Evolutionary conservation across 2,113 vertebrate genomes (phyloP), one percentile per base, ranked within the genome.

Genomic region (Stigmatopora nigra): DNA sequence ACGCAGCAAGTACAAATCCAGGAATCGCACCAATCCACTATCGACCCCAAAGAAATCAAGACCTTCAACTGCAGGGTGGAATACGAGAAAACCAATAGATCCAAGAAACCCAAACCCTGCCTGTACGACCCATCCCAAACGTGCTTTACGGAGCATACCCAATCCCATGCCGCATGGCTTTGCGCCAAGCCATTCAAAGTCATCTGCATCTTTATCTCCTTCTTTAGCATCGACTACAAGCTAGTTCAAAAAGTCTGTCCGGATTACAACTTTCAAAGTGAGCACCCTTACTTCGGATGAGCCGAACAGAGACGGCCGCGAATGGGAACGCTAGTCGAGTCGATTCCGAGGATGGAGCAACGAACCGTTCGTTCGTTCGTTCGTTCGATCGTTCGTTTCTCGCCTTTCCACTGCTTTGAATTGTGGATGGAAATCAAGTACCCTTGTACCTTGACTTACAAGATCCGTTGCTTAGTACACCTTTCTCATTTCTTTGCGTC

Each of bases 161-260:
- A 98, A 86, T 96, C 95, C 79, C 93, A 98, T 0, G 94, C 95
- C 0, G 92, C 95, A 75, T 99, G 97, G 97, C 94, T 96, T 7
- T 99, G 97, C 17, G 91, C 94, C 79, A 99, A 99, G 78, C 97
- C 97, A 78, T 99, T 99, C 90, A 99, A 98, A 83, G 96, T 99
- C 83, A 98, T 99, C 89, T 99, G 97, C 85, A 97, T 99, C 86
- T 99, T 98, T 89, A 95, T 98, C 86, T 97, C 95, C 72, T 99
- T 98, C 91, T 94, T 95, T 76, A 98, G 97, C 86, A 93, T 95
- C 67, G 95, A 98, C 81, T 99, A 99, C 89, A 98, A 98, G 93
- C 90, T 99, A 81, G 96, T 98, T 72, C 96, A 98, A 86, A 99
- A 99, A 87, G 96, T 99, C 78, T 99, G 97, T 73, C 97, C 97